Evolutionary conservation across 1,140 invertebrate genomes (phyloP).

Genomic region (Caenorhabditis tropicalis): DNA sequence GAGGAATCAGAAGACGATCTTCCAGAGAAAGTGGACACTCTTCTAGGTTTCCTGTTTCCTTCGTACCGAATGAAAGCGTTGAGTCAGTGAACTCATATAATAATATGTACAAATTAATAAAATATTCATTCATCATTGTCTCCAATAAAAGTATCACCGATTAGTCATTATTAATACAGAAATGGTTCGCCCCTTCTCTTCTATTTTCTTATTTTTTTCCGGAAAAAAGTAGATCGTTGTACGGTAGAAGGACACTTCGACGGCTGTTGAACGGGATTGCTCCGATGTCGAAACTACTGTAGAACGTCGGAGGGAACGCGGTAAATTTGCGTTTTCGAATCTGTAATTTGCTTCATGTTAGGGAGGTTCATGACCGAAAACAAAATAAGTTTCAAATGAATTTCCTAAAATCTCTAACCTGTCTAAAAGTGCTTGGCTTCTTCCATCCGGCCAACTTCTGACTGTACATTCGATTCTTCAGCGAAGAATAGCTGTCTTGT

Average conservation of each 20-base stretch:
- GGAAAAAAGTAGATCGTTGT: slow-evolving; percentile 42
- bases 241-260: slow-evolving; percentile 33
- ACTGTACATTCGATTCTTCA: slow-evolving; percentile 45
- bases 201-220: slow-evolving; percentile 32
- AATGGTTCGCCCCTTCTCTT: too few species aligned
- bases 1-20: slow-evolving; percentile 31
- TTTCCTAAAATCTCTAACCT: too few species aligned
- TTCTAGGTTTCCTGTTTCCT: slow-evolving; percentile 13
- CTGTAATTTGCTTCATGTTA: too few species aligned
- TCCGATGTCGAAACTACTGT: slow-evolving; percentile 45
- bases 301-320: slow-evolving; percentile 45
- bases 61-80: slow-evolving; percentile 1
- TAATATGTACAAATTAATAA: slow-evolving; percentile 2
- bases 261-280: slow-evolving; percentile 37
- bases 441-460: slow-evolving; percentile 40
- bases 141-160: slow-evolving; percentile 18
- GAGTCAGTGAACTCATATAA: not conserved
- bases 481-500: slow-evolving; percentile 51
- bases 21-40: slow-evolving; percentile 26
- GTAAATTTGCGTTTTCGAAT: slow-evolving; percentile 50
- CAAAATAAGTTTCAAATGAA: too few species aligned
- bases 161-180: too few species aligned
- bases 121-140: too few species aligned
- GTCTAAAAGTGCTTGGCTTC: not conserved
- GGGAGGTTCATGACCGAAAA: too few species aligned